phyloP scores from a whole-genome alignment of 2,888 invertebrate genomes.

The Schizotus pectinicornis region DNA sequence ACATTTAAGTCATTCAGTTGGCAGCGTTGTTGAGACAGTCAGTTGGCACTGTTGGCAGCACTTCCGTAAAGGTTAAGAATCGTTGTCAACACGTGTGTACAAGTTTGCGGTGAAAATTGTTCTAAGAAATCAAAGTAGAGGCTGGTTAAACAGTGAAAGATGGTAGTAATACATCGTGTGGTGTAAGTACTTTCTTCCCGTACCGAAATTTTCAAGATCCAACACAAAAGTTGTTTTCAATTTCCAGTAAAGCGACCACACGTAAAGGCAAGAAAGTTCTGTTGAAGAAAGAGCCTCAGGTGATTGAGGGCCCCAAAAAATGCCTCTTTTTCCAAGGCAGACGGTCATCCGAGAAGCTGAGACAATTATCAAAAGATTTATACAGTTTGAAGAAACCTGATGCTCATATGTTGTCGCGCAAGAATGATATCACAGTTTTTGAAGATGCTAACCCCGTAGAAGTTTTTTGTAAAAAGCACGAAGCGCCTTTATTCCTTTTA shows the following conservation, averaged over 20 bases:
- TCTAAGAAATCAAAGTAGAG: slow-evolving; percentile 7
- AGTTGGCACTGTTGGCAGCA: neutral
- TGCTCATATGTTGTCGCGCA: slow-evolving; percentile 74
- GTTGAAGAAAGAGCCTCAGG: slow-evolving; percentile 81
- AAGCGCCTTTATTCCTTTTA: slow-evolving; percentile 89
- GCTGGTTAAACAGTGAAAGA: slow-evolving; percentile 37
- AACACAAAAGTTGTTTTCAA: neutral
- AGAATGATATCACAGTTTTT: slow-evolving; percentile 91
- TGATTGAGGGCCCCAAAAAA: slow-evolving; percentile 86
- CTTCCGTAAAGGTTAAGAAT: slow-evolving; percentile 13
- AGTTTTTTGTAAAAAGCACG: slow-evolving; percentile 78
- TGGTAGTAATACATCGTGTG: slow-evolving; percentile 57
- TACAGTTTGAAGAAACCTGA: slow-evolving; percentile 87
- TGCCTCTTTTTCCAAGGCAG: slow-evolving; percentile 86
- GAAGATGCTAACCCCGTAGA: slow-evolving; percentile 87
- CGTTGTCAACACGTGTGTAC: slow-evolving; percentile 49
- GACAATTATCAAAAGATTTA: slow-evolving; percentile 83
- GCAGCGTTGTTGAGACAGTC: neutral
- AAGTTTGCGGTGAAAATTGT: slow-evolving; percentile 21
- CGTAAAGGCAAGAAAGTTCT: slow-evolving; percentile 86
- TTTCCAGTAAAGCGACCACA: slow-evolving; percentile 84
- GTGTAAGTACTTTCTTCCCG: slow-evolving; percentile 49
- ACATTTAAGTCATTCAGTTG: no score
- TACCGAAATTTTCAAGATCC: neutral
- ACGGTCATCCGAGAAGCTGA: slow-evolving; percentile 74